Evolutionary conservation across 2,888 invertebrate species (phyloP), one percentile per base, ranked within the genome.

Genomic region (Hypomecis punctinalis): DNA sequence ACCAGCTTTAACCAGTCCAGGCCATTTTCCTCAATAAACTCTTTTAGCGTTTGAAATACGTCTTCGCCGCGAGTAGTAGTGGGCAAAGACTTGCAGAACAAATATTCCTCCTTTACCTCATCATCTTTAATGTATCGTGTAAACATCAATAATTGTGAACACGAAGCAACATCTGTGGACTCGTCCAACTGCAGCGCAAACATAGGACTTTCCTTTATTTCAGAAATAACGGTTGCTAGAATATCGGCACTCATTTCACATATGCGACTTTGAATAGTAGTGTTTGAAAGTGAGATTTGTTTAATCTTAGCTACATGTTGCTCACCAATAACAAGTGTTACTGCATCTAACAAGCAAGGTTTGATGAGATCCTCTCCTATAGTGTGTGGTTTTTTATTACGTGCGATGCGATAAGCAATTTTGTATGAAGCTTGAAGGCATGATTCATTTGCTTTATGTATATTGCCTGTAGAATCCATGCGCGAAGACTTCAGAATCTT

Each of bases 1-100:
- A 66, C 69, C 62, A 74, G 63, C 69, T 71, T 74, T 71, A 23
- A 68, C 64, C 67, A 74, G 72, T 67, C 70, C 64, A 72, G 64
- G 11, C 66, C 67, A 11, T 72, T 69, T 68, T 69, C 63, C 66
- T 69, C 63, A 63, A 66, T 63, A 68, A 71, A 71, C 40, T 66
- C 23, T 69, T 72, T 68, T 63, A 69, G 58, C 63, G 72, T 73
- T 73, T 70, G 54, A 58, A 73, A 72, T 72, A 68, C 66, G 69
- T 74, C 69, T 72, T 68, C 68, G 57, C 71, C 71, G 46, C 72
- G 68, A 37, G 65, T 69, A 67, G 68, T 45, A 7, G 70, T 74
- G 63, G 71, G 62, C 71, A 73, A 73, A 68, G 67, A 68, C 61
- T 72, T 72, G 64, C 69, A 69, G 37, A 74, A 72, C 61, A 74